Evolutionary conservation across 2,797 vertebrate genomes (phyloP), one percentile per base, ranked within the genome.

Genomic region (Capromys pilorides): DNA sequence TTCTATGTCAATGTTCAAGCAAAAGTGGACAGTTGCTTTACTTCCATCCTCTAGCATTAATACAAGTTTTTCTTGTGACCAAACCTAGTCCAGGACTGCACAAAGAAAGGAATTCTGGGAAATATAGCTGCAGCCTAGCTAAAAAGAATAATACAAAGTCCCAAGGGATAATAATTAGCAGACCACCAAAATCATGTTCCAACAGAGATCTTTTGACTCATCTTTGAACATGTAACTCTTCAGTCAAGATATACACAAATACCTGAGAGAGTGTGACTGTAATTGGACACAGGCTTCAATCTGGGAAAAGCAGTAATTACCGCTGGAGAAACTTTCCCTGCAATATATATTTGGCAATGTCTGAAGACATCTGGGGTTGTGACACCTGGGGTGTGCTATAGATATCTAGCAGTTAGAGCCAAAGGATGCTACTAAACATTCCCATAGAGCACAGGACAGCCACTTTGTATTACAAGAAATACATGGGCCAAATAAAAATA

Each of bases 201-300:
- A 62, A 62, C 69, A 82, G 57, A 71, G 26, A 3, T 78, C 61
- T 89, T 93, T 45, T 33, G 77, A 45, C 82, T n/a, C 41, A n/a
- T 82, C 39, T 83, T 64, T 78, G 22, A 88, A 80, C 69, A 24
- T 26, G 26, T 33, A 39, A 73, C 67, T 39, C 81, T 64, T 66
- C 62, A 51, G 61, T 62, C 26, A 22, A 16, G 71, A 41, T 67
- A n/a, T 22, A 57, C 36, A 33, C 49, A 61, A 54, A 69, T 22
- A 41, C 31, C 45, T 66, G 22, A 81, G 67, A 61, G 4, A 62
- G 7, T 82, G 26, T 31, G 11, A 49, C 0, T 71, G 41, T 41
- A 88, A 49, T 6, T 62, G 39, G 64, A 64, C n/a, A 49, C 26
- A 62, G 31, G 3, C 51, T 28, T 77, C n/a, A n/a, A 61, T 36